Base-by-base conservation (phyloP, 2,888 invertebrate species). In the Cryptophagus acutangulus region DNA sequence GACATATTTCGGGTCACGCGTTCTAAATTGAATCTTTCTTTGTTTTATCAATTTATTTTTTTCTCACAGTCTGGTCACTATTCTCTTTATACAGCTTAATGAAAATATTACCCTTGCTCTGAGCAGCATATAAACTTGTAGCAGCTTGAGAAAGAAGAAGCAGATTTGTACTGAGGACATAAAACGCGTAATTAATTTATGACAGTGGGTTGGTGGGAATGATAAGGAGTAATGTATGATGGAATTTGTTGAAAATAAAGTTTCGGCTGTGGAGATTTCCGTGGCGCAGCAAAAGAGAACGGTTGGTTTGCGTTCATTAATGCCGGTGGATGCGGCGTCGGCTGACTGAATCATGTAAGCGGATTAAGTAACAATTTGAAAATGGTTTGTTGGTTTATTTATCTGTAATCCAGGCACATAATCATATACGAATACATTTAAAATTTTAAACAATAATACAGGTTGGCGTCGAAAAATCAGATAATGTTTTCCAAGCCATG, bases 1-100 rank as follows among this genome's bases (percentile, higher is more conserved):
- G 55, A 55, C 54, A 55, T 54, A 55, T 54, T 55, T 55, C 57
- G 53, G 59, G 57, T 52, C 58, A 57, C 58, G 58, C 54, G 52
- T 57, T 46, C 49, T 48, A 54, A 57, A 56, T 51, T 51, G 51
- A 51, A 51, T 51, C 46, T 49, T 49, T 48, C 46, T 46, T 45
- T 41, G 45, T 45, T 46, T 51, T 49, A 46, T 43, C 46, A 46
- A 49, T 45, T 49, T 47, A 45, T 48, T 45, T 43, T 4, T 46
- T 45, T 43, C 29, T 8, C 29, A 29, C 5, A 6, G 29, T n/a
- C 29, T 29, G 29, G 13, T 13, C 29, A n/a, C 6, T 13, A n/a
- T 5, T 6, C 12, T 29, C 29, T 29, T 29, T 29, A 29, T 10
- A 6, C n/a, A n/a, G n/a, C 29, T 29, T 29, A 29, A 29, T 29